Evolutionary conservation across 1,140 invertebrate species (phyloP).

Genomic region (Sinonovacula constricta): DNA sequence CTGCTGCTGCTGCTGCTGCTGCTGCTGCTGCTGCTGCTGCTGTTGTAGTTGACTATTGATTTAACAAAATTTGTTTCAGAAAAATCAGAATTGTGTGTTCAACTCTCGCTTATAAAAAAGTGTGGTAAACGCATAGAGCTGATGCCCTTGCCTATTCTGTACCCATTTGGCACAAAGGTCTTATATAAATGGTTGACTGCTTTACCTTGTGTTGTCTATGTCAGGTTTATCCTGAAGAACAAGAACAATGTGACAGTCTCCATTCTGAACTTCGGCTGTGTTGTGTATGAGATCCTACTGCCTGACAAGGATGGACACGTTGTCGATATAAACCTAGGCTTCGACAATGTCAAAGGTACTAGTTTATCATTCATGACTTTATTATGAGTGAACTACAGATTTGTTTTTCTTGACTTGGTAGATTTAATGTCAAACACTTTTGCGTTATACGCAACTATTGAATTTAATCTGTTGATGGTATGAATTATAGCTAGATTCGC

Average conservation of each 20-base stretch:
- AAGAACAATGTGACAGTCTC: conserved; percentile 63
- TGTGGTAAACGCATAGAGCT: background rate
- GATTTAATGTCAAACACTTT: too few species aligned
- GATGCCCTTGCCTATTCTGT: too few species aligned
- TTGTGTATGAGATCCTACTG: conserved; percentile 86
- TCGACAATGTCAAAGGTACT: conserved; percentile 85
- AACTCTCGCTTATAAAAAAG: background rate
- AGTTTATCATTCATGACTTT: too few species aligned
- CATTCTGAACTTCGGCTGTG: conserved; percentile 83
- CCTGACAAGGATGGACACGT: conserved; percentile 85
- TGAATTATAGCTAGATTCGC: too few species aligned
- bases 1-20: too few species aligned
- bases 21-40: background rate
- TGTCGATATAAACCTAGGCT: conserved; percentile 88
- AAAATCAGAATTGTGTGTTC: background rate
- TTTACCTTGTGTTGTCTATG: conserved; percentile 14
- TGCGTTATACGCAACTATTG: too few species aligned
- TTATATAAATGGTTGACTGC: background rate
- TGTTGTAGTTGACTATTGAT: background rate
- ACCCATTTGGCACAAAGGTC: background rate
- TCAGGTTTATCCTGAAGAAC: conserved; percentile 72
- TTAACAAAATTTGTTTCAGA: background rate
- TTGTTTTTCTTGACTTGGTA: too few species aligned
- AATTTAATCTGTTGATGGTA: too few species aligned
- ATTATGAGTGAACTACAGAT: too few species aligned